A percentile compares a stretch with the other conserved stretches of the same genome.
These are phyloP conservation scores for Pseudopodoces humilis DNA, from an alignment of 2,113 vertebrate species.

Conservation along the genomic window DNA sequence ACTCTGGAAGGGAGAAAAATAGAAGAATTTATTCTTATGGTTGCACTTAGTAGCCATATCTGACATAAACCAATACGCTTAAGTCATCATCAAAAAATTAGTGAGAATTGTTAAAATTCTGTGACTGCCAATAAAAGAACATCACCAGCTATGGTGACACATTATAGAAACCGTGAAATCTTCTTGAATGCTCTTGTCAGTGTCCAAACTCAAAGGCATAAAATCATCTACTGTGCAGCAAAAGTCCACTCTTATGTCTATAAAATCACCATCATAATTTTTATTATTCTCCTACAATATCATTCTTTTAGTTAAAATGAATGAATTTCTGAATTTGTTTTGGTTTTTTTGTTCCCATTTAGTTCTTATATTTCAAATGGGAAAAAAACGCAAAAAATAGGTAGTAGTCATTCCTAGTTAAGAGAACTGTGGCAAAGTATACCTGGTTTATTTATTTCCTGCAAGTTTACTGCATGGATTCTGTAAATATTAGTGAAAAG, in stretches of 20 bases:
- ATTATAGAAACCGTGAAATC: not conserved
- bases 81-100: not conserved
- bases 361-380: not conserved
- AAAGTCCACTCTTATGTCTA: not conserved
- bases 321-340: not conserved
- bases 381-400: not conserved
- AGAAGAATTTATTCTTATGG: not conserved
- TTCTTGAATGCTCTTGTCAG: not conserved
- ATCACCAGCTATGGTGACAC: not conserved
- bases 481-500: not conserved
- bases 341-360: not conserved
- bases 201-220: not conserved
- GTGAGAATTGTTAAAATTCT: not conserved
- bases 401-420: not conserved
- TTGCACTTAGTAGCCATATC: not conserved
- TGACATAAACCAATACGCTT: not conserved
- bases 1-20: rapidly evolving
- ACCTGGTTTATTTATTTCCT: not conserved
- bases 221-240: not conserved
- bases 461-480: not conserved
- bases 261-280: not conserved
- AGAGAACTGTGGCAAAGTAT: not conserved
- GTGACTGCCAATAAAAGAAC: not conserved
- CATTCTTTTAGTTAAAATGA: not conserved
- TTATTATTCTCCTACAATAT: not conserved